phyloP scores from a whole-genome alignment of 2,797 vertebrate species.

The Poeciliopsis infans region DNA sequence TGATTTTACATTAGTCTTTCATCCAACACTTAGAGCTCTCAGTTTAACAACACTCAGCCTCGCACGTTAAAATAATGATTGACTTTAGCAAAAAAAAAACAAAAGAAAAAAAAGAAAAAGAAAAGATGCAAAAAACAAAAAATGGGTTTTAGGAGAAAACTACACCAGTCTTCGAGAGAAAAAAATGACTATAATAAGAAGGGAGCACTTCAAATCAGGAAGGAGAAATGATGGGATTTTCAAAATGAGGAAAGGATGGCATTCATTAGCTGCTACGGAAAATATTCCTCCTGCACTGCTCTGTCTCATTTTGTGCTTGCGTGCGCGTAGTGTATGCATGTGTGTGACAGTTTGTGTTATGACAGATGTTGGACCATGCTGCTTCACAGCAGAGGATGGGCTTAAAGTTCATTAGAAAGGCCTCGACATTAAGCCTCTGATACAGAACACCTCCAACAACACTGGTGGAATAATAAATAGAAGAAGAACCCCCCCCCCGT shows the following conservation, averaged over 20 bases:
- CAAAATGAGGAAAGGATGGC: slow-evolving; percentile 11
- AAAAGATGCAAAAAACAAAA: not conserved
- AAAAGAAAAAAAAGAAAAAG: not conserved
- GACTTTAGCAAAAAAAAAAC: not conserved
- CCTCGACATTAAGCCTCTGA: slow-evolving; percentile 64
- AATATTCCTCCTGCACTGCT: slow-evolving; percentile 57
- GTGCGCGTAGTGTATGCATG: slow-evolving; percentile 22
- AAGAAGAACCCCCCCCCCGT: not conserved
- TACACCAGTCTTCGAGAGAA: not conserved
- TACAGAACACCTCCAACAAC: slow-evolving; percentile 61
- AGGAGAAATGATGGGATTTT: not conserved
- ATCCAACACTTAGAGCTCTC: not conserved
- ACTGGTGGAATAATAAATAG: slow-evolving; percentile 62
- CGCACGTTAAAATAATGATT: not conserved
- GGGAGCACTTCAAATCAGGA: not conserved
- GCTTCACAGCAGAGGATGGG: slow-evolving; percentile 65
- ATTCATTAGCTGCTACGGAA: slow-evolving; percentile 24
- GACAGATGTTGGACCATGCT: slow-evolving; percentile 74
- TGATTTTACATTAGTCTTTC: slow-evolving; percentile 14
- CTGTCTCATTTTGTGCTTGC: slow-evolving; percentile 33
- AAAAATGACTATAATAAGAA: not conserved
- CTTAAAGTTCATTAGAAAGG: slow-evolving; percentile 61
- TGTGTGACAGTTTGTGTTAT: slow-evolving; percentile 62
- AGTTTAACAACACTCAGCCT: not conserved
- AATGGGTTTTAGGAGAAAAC: not conserved